Evolutionary conservation across 2,888 invertebrate species (phyloP), one percentile per base, ranked within the genome.

Genomic region (Clistopyga incitator): DNA sequence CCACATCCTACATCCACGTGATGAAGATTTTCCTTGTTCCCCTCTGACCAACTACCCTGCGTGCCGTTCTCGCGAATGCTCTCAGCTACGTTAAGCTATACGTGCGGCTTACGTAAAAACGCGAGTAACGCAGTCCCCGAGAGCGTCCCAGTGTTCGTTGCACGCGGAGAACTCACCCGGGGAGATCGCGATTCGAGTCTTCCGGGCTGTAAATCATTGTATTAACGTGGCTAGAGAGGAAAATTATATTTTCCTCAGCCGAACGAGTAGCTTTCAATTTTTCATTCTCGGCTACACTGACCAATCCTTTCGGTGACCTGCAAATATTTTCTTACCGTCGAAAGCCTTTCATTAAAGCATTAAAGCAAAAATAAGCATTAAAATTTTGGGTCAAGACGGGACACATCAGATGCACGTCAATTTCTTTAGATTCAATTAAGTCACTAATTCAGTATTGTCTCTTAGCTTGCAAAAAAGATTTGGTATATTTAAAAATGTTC

Each of bases 11-110:
- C 54, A 71, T 65, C 65, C 61, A 45, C 47, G 78, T 64, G 72
- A 74, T 72, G 83, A 87, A 88, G 86, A 88, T 89, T 91, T 91
- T 91, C 90, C 87, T 90, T 64, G 91, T 91, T 91, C 91, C 90
- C 90, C 91, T 91, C 89, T 87, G 91, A 88, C 90, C 90, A 89
- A 81, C 89, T 85, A 89, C 90, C 89, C 89, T 89, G 90, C 89
- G 89, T 89, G 90, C 86, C 85, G 86, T 89, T 90, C 89, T 88
- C 88, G 77, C 77, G 71, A 83, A 29, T 75, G 83, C 74, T 76
- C 77, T 70, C 71, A 70, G 65, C 75, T 76, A 72, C 50, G 34
- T 67, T 65, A 56, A 76, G 70, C 79, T 79, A 68, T 80, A n/a
- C n/a, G 65, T 77, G 18, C 34, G 34, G 59, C 77, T 80, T 82